Evolutionary conservation across 1,140 invertebrate species (phyloP), one percentile per base, ranked within the genome.

Genomic region (Musca vetustissima): DNA sequence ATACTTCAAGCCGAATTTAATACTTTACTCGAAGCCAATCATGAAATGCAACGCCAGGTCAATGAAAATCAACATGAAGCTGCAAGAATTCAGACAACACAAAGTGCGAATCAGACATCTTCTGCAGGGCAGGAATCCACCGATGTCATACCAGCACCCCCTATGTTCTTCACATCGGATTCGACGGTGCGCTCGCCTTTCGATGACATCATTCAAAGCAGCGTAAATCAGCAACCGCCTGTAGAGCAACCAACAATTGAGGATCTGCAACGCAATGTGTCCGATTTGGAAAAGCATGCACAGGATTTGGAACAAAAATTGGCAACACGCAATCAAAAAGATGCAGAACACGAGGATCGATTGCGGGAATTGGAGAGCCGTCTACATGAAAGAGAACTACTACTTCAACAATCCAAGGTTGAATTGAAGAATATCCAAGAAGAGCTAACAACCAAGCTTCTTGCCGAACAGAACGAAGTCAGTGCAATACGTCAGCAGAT

Each of bases 211-310:
- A 72, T 80, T 14, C 49, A 76, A 1, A 67, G 21, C 11, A 19
- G 9, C 13, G 19, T 2, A 13, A 57, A 8, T 32, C 47, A 24
- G 1, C 53, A 15, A 22, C 47, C 19, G 53, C 52, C n/a, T 15
- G 32, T 32, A 19, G 69, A 73, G 1, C 72, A 76, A 4, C 66
- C 78, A n/a, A 81, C 78, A 3, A 81, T 81, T 25, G 79, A 81
- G 67, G 76, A 80, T 61, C 57, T 82, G 61, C 76, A 81, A 68
- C 71, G 78, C 1, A 82, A 82, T 32, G 80, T 82, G 9, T 80
- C 76, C 0, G 79, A 82, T 70, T 69, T 82, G 68, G 79, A 82
- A 64, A 81, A 82, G 66, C 77, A 81, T 55, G 78, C 78, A 19
- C 75, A 80, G 64, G 78, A 79, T 6, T 64, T 79, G 52, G 76